Conservation (phyloP, 2,797 vertebrate species). For the Scleropages formosus region DNA sequence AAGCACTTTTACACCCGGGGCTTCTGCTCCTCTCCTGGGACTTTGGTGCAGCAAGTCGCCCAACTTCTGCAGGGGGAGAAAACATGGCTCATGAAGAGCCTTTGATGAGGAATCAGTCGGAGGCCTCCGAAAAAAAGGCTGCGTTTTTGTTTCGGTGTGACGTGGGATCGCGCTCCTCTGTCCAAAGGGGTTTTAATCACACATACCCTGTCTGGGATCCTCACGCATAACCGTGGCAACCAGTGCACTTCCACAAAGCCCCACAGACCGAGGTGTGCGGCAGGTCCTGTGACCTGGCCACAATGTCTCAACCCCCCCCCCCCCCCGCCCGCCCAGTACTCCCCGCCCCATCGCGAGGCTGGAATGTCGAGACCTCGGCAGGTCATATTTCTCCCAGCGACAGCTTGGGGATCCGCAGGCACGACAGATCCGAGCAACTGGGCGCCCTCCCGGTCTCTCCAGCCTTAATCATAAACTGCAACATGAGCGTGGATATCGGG, state of each 20-base stretch:
- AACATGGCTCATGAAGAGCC: too few species aligned
- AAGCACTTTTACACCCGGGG: not conserved
- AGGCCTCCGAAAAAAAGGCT: too few species aligned
- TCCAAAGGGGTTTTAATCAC: too few species aligned
- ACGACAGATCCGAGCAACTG: constrained; percentile 29
- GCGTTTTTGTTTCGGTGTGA: too few species aligned
- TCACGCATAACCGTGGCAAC: not conserved
- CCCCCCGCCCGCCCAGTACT: not conserved
- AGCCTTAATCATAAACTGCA: not conserved
- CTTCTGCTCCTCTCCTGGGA: not conserved
- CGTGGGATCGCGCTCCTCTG: too few species aligned
- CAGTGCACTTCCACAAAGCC: not conserved
- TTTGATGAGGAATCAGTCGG: too few species aligned
- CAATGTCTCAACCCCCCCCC: not conserved
- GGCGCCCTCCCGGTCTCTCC: not conserved
- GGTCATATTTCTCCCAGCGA: constrained; percentile 20
- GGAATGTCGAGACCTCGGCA: not conserved
- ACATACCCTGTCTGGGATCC: not conserved
- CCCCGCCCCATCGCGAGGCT: not conserved
- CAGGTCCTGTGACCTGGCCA: constrained; percentile 11
- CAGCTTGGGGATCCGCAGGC: not conserved
- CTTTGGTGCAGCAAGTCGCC: not conserved
- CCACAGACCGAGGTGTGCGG: not conserved
- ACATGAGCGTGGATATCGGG: not conserved
- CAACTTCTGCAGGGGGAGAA: too few species aligned